Conservation (phyloP, 2,797 vertebrate genomes). For the Percopsis omiscomaycus region DNA sequence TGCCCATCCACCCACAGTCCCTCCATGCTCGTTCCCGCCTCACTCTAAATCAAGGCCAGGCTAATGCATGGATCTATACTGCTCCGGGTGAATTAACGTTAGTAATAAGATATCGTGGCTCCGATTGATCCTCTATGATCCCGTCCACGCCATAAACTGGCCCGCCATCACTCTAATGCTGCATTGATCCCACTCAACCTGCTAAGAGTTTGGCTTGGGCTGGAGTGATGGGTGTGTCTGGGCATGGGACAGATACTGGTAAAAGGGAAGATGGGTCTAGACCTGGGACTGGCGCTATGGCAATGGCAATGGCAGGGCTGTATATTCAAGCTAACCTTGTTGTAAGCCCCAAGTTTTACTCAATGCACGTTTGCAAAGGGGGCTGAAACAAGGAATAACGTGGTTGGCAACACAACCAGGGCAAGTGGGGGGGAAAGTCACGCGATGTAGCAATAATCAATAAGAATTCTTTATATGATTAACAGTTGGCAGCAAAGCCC, state of each 20-base stretch:
- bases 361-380: too few species aligned
- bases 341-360: too few species aligned
- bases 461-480: too few species aligned
- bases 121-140: constrained; percentile 90
- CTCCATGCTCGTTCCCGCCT: constrained; percentile 54
- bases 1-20: constrained; percentile 18
- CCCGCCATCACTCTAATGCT: constrained; percentile 87
- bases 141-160: constrained; percentile 91
- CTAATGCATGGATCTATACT: constrained; percentile 89
- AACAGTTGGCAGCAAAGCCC: too few species aligned
- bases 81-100: constrained; percentile 97
- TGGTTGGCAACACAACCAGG: too few species aligned
- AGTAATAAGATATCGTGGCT: constrained; percentile 98
- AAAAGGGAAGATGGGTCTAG: not conserved
- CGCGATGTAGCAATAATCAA: too few species aligned
- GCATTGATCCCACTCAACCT: constrained; percentile 84
- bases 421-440: too few species aligned
- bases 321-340: too few species aligned
- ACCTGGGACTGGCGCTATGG: constrained; percentile 12
- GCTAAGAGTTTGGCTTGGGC: constrained; percentile 34
- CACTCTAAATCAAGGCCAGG: constrained; percentile 80
- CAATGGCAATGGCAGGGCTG: constrained; percentile 15
- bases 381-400: too few species aligned
- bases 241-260: constrained; percentile 13
- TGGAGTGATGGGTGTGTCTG: constrained; percentile 29